A percentile compares a stretch with the other conserved stretches of the same genome.
Conservation (phyloP, 2,797 vertebrate genomes). For the Gorsachius magnificus region DNA sequence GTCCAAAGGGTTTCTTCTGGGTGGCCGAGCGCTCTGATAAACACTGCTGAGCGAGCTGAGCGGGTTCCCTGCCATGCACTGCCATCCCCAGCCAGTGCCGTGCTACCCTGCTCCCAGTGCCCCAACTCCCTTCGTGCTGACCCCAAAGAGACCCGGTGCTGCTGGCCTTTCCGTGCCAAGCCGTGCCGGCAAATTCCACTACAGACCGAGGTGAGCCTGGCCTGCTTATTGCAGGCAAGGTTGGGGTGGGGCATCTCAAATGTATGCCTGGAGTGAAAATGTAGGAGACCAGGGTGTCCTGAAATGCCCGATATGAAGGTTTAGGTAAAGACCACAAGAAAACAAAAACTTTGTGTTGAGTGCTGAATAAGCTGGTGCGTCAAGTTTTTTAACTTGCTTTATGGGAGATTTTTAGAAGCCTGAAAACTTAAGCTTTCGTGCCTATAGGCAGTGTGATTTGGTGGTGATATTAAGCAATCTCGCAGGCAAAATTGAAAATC, state of each 20-base stretch:
- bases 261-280: neutral
- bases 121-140: neutral
- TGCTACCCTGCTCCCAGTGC: neutral
- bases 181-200: rapidly evolving
- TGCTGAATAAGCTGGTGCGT: neutral
- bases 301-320: neutral
- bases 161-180: neutral
- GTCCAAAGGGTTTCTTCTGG: neutral
- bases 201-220: neutral
- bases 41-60: neutral
- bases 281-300: neutral
- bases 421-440: neutral
- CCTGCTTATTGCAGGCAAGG: neutral
- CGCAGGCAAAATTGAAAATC: rapidly evolving
- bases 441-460: neutral
- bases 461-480: neutral
- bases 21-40: neutral
- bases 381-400: neutral
- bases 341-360: neutral
- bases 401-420: neutral
- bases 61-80: neutral
- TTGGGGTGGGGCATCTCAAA: neutral
- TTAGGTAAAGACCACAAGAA: neutral
- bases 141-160: too few relatives aligned
- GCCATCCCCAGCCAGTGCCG: rapidly evolving